Percentiles rank a stretch among this genome's conserved stretches.
Evolutionary conservation across 2,113 vertebrate genomes (phyloP).

Genomic region (Alces alces): DNA sequence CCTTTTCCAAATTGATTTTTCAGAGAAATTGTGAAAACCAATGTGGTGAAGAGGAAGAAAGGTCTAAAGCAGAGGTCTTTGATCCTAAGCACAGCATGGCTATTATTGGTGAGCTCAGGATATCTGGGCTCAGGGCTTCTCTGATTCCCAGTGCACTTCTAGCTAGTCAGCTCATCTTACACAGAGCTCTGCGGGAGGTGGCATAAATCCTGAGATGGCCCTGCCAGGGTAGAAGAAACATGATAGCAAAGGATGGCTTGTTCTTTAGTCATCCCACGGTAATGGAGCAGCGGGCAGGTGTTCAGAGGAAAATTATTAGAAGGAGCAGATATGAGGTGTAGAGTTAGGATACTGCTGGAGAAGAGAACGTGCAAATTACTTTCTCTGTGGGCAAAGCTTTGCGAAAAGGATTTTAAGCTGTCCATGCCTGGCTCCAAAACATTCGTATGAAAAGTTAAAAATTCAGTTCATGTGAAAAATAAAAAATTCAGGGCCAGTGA

Average conservation of each 20-base stretch:
- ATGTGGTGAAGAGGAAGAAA: neutral
- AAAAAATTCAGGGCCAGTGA: neutral
- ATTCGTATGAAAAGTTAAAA: neutral
- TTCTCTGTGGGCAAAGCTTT: neutral
- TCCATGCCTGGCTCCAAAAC: neutral
- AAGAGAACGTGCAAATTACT: neutral
- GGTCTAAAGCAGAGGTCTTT: neutral
- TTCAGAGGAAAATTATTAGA: neutral
- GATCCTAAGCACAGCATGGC: neutral
- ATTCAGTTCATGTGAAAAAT: neutral
- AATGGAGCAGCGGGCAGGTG: neutral
- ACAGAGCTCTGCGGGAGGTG: neutral
- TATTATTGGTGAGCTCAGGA: neutral
- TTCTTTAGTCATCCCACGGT: neutral
- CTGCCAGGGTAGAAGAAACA: neutral
- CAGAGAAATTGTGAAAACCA: constrained; percentile 35
- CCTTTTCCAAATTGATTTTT: constrained; percentile 66
- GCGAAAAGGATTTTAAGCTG: neutral
- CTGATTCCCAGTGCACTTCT: neutral
- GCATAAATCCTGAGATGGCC: neutral
- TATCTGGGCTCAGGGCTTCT: neutral
- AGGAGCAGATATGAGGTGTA: neutral
- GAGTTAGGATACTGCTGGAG: neutral
- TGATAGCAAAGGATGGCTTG: neutral
- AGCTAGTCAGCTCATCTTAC: neutral